Evolutionary conservation across 2,113 vertebrate genomes (phyloP).

Genomic region (Cichladusa arquata): DNA sequence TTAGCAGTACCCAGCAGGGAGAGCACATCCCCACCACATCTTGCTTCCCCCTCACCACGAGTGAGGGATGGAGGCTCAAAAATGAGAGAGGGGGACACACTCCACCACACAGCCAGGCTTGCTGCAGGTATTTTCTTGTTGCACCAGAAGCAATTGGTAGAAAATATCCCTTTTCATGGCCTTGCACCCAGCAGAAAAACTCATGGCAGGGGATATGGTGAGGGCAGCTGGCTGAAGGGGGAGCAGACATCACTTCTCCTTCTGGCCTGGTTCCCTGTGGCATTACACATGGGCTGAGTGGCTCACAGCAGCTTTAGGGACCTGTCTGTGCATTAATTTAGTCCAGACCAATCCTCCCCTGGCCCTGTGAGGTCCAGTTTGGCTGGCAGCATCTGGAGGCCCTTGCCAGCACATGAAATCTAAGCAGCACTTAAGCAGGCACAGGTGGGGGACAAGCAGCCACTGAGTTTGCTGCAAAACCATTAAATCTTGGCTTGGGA

Average conservation of each 20-base stretch:
- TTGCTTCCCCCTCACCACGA: neutral
- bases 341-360: neutral
- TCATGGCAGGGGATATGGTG: accelerated
- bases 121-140: neutral
- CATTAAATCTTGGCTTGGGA: neutral
- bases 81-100: accelerated
- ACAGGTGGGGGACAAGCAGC: neutral
- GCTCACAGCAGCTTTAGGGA: neutral
- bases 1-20: neutral
- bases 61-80: neutral
- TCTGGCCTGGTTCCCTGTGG: neutral
- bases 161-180: neutral
- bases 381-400: neutral
- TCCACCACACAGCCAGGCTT: neutral
- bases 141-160: neutral
- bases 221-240: neutral
- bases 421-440: neutral
- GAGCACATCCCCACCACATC: neutral
- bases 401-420: neutral
- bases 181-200: neutral
- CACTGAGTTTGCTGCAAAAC: neutral
- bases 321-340: neutral
- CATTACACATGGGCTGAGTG: accelerated
- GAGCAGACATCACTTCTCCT: neutral
- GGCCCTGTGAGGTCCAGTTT: neutral